Evolutionary conservation across 2,113 vertebrate species (phyloP).

Genomic region (Gallinago undulata): DNA sequence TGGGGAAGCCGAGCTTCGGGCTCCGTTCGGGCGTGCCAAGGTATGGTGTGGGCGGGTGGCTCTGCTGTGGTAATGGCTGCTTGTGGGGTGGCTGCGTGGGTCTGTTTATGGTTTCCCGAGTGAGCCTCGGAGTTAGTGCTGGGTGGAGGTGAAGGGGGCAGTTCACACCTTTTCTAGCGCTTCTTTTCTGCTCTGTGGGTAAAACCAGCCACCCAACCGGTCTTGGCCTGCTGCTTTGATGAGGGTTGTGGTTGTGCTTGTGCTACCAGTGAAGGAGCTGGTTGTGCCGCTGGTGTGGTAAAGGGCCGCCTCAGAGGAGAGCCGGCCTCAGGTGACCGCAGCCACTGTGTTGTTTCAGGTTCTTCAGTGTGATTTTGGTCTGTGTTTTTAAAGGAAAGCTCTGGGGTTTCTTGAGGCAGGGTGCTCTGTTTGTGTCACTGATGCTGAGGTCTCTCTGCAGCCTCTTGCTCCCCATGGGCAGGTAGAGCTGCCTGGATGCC

Average conservation of each 20-base stretch:
- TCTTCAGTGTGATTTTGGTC: too few relatives aligned
- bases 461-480: fast-evolving
- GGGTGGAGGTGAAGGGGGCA: fast-evolving
- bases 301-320: neutral
- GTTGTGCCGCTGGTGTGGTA: too few relatives aligned
- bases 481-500: neutral
- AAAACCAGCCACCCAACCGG: neutral
- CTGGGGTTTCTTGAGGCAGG: neutral
- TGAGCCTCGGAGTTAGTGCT: fast-evolving
- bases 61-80: neutral
- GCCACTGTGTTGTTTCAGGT: fast-evolving
- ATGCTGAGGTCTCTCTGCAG: neutral
- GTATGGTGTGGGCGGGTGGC: neutral
- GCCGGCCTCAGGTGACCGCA: fast-evolving
- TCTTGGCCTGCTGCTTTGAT: neutral
- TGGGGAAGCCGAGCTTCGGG: neutral
- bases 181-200: neutral
- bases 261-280: neutral
- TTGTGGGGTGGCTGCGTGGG: neutral
- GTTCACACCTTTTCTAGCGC: fast-evolving
- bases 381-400: neutral
- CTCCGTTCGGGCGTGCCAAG: neutral
- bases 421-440: fast-evolving
- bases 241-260: neutral
- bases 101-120: fast-evolving